Base-by-base conservation (phyloP, 2,797 vertebrate species). In the Neosilurus mollespiculum region DNA sequence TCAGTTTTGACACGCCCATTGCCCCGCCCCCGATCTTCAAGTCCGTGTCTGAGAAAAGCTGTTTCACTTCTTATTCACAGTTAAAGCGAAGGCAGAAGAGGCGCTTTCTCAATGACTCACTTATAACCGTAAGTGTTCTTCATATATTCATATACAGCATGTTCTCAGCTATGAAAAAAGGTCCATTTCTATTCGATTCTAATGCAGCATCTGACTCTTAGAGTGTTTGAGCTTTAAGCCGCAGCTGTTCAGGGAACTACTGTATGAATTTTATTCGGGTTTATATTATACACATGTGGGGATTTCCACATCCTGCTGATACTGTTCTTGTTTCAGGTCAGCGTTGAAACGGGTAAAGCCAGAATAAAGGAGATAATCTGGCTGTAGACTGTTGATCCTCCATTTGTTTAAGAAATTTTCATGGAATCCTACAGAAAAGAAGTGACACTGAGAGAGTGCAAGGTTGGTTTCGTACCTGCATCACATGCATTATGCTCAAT, bases 401-500 rank as follows among this genome's bases (percentile, higher is more conserved):
- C 79, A 59, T 26, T 61, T 56, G 59, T 61, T 62, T 20, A 51
- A 78, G 34, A 66, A 22, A 54, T 73, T 78, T 87, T 85, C 86
- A 88, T 90, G 91, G 89, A 86, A 85, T 66, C 34, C 83, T 72
- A 64, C 61, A 85, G 78, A 84, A 43, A 82, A 86, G 51, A 86
- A 86, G 79, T 26, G 37, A 86, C 87, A 73, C 58, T 76, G 56
- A 81, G 65, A 88, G 78, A 81, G 84, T 88, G 89, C 91, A 90
- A 93, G 90, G 92, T 93, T 86, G 75, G 80, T 37, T 3, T 18
- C 26, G 37, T 9, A 22, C 1, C 9, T 22, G 20, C 37, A 37
- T 20, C 66, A 26, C 14, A 4, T 7, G 15, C 24, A 2, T 20
- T 18, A 1, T 49, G 37, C 6, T 8, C 2, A 26, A 7, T n/a